phyloP scores from a whole-genome alignment of 2,888 invertebrate genomes.

The Caenorhabditis macrosperma region DNA sequence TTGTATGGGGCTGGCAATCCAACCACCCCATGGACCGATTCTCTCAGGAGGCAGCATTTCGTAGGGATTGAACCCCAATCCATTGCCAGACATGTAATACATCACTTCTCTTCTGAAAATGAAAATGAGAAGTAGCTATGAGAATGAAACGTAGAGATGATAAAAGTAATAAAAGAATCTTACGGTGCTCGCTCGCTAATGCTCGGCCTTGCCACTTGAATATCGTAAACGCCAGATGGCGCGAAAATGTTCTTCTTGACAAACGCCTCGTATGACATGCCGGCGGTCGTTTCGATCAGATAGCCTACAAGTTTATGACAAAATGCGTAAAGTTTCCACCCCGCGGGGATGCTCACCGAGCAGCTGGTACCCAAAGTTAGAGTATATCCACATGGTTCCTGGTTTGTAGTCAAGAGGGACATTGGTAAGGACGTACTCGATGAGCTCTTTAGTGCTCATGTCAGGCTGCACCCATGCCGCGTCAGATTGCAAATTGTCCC shows the following conservation, averaged over 20 bases:
- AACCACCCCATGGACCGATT: constrained; percentile 80
- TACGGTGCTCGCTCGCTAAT: constrained; percentile 75
- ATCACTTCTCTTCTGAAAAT: constrained; percentile 75
- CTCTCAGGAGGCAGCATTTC: constrained; percentile 78
- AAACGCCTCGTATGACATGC: constrained; percentile 76
- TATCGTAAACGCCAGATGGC: constrained; percentile 75
- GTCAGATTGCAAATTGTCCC: constrained; percentile 77
- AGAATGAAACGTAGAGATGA: not conserved
- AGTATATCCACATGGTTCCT: constrained; percentile 78
- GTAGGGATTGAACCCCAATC: constrained; percentile 79
- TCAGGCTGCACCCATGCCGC: constrained; percentile 79
- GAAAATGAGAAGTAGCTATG: not conserved
- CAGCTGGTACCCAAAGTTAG: constrained; percentile 79
- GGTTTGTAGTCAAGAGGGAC: constrained; percentile 71
- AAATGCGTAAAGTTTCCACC: not conserved
- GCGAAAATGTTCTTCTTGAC: constrained; percentile 78
- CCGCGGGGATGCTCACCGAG: constrained; percentile 61
- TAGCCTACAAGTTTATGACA: constrained; percentile 59
- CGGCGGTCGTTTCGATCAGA: constrained; percentile 75
- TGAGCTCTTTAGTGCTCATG: constrained; percentile 69
- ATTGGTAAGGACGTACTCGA: constrained; percentile 69
- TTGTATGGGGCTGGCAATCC: constrained; percentile 80
- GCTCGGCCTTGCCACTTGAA: constrained; percentile 77
- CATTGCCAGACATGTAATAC: constrained; percentile 79
- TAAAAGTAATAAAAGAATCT: constrained; percentile 35